Base-by-base conservation (phyloP, 2,888 invertebrate genomes). In the Caenorhabditis afra region DNA sequence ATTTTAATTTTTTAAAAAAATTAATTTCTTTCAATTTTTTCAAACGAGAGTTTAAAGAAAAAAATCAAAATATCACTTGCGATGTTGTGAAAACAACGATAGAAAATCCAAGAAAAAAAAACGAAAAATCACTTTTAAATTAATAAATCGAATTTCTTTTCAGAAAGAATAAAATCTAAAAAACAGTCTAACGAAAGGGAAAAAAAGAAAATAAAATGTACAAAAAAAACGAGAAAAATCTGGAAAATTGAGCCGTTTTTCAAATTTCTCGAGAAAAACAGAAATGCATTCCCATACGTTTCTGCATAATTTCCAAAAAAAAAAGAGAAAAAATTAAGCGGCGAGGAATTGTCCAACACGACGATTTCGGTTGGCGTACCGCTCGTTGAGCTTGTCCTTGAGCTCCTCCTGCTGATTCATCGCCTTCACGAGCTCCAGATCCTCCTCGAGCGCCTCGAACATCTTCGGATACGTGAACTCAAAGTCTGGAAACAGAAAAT, bases 351-450 rank as follows among this genome's bases (percentile, higher is more conserved):
- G 47, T 68, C 85, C 85, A 44, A 85, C 61, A 39, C 81, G 52
- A 64, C 87, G 57, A 78, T 86, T 82, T 14, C 85, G 71, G 71
- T 87, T 87, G 14, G 81, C 85, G 59, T 67, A 86, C 18, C 55
- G 53, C n/a, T 82, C 78, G 61, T 87, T 86, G 39, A 79, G 55
- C 45, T 71, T 79, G 22, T 78, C 77, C 29, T 68, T 70, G 62
- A 81, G 20, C 39, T 84, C 78, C 10, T 81, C 81, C 55, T 80
- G 81, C 39, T 82, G 82, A 47, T 84, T 80, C 65, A 45, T 47
- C 2, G 62, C 67, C 49, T 77, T 81, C 29, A 61, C 37, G 39
- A 82, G 35, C 52, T 84, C 77, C 3, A 70, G 11, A 49, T 76
- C 67, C 52, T 85, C 83, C 22, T 86, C 81, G 29, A 79, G 75